Conservation (phyloP, 2,888 invertebrate genomes). For the Lochmaea crataegi region DNA sequence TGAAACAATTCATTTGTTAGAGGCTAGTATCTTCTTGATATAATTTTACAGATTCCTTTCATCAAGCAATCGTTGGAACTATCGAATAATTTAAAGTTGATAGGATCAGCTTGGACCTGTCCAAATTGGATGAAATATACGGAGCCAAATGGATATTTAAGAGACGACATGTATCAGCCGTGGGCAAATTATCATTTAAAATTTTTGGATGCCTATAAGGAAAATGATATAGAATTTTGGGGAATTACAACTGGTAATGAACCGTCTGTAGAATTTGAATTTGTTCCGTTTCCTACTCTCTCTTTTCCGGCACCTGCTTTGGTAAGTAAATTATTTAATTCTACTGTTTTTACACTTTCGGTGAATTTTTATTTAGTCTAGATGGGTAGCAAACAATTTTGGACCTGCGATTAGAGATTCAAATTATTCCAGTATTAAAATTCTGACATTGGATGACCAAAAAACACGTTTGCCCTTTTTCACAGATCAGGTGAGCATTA, state of each 20-base stretch:
- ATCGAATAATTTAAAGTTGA: constrained; percentile 57
- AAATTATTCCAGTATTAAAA: constrained; percentile 70
- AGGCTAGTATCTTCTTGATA: not conserved
- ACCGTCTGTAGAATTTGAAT: constrained; percentile 72
- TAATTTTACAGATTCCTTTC: constrained; percentile 25
- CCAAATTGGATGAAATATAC: constrained; percentile 68
- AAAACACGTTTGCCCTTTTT: constrained; percentile 43
- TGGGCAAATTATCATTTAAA: constrained; percentile 86
- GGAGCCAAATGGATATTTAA: constrained; percentile 49
- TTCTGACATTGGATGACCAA: constrained; percentile 80
- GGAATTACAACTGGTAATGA: constrained; percentile 90
- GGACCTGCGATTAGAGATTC: constrained; percentile 77
- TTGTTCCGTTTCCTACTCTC: constrained; percentile 25
- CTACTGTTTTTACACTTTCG: too few species aligned
- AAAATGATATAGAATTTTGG: constrained; percentile 79
- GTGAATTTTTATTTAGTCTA: constrained; percentile 64
- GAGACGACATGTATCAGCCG: constrained; percentile 71
- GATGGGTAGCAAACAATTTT: constrained; percentile 77
- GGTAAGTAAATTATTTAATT: constrained; percentile 3
- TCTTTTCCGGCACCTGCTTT: constrained; percentile 17
- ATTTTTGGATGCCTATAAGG: constrained; percentile 81
- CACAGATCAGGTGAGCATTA: constrained; percentile 30
- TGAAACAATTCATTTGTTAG: too few species aligned
- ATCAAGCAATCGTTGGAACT: constrained; percentile 16
- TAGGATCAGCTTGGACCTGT: constrained; percentile 67